phyloP scores from a whole-genome alignment of 2,797 vertebrate genomes.

The Bovichtus variegatus region DNA sequence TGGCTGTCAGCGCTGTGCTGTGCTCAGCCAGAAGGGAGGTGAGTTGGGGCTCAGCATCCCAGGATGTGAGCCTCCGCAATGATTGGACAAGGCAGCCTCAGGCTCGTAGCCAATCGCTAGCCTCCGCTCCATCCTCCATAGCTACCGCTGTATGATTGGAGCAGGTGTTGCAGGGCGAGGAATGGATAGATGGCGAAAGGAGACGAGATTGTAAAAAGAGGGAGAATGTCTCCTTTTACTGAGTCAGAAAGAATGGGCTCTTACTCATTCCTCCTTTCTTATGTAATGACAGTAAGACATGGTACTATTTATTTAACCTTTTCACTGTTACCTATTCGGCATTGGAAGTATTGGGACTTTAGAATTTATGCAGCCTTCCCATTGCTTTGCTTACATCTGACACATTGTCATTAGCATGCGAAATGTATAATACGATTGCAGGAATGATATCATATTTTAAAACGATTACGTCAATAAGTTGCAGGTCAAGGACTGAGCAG shows the following conservation, averaged over 20 bases:
- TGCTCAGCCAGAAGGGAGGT: constrained; percentile 69
- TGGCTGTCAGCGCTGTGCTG: constrained; percentile 61
- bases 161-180: constrained; percentile 85
- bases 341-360: neutral
- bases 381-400: constrained; percentile 6
- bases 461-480: neutral
- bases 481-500: constrained; percentile 3
- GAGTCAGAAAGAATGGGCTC: constrained; percentile 21
- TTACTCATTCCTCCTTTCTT: neutral
- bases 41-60: constrained; percentile 64
- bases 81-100: constrained; percentile 75
- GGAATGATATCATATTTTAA: neutral
- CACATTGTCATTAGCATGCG: neutral
- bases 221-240: constrained; percentile 34
- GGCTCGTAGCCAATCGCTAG: constrained; percentile 77
- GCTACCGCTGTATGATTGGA: constrained; percentile 80
- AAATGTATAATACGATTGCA: neutral
- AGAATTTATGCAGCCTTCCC: neutral
- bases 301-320: too few species aligned
- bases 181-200: constrained; percentile 56
- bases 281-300: neutral
- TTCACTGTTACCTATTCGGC: neutral
- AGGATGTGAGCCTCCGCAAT: constrained; percentile 63
- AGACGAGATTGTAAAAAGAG: constrained; percentile 27
- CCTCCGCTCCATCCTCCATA: constrained; percentile 68